Conservation (phyloP, 2,888 invertebrate genomes). For the Machimus rusticus region DNA sequence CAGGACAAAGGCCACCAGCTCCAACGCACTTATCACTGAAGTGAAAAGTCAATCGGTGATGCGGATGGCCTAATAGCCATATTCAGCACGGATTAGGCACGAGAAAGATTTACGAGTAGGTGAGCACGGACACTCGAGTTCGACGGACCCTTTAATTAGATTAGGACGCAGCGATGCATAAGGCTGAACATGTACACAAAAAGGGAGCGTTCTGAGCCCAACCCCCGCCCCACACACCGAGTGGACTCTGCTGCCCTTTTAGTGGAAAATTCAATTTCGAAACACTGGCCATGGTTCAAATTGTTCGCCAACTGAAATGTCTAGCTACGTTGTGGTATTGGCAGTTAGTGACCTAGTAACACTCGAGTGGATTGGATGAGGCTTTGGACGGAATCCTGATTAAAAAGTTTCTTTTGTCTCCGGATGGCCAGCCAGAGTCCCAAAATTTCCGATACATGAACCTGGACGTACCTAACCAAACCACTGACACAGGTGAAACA, state of each 20-base stretch:
- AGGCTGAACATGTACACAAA: background rate
- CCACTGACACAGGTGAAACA: background rate
- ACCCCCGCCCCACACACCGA: background rate
- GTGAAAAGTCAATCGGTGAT: constrained; percentile 32
- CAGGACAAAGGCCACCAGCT: background rate
- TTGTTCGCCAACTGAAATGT: background rate
- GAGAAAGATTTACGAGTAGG: constrained; percentile 1
- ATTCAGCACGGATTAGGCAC: background rate
- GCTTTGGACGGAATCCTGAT: background rate
- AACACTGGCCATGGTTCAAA: background rate
- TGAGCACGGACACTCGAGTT: background rate
- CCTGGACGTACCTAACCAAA: background rate
- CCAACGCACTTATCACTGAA: constrained; percentile 18
- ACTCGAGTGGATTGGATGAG: background rate
- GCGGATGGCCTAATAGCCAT: constrained; percentile 5
- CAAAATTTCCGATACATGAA: background rate
- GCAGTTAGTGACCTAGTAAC: constrained; percentile 11
- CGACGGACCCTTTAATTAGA: constrained; percentile 35
- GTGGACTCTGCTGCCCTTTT: background rate
- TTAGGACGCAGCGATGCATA: constrained; percentile 21
- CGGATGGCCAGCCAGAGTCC: background rate
- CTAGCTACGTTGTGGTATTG: background rate
- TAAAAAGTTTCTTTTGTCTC: background rate
- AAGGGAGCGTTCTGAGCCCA: background rate
- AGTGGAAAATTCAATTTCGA: constrained; percentile 1